phyloP scores from a whole-genome alignment of 2,113 vertebrate species.

The Pseudorectes ferrugineus region DNA sequence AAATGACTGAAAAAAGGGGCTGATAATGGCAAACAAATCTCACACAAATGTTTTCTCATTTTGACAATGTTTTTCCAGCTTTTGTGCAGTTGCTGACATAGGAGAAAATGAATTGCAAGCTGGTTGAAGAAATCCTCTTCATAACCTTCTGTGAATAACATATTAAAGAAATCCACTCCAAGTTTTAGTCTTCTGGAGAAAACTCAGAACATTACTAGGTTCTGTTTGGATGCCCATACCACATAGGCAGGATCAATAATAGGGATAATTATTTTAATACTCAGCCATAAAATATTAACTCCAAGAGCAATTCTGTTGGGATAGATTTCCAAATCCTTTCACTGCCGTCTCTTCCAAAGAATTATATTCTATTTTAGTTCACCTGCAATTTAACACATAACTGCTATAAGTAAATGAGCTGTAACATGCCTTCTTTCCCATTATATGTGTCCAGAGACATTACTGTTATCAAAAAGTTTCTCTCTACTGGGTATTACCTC shows the following conservation, averaged over 20 bases:
- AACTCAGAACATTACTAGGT: not conserved
- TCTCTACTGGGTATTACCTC: not conserved
- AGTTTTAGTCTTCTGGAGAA: not conserved
- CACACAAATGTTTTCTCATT: not conserved
- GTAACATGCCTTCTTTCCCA: not conserved
- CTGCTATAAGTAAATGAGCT: constrained; percentile 21
- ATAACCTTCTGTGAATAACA: not conserved
- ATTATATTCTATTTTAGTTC: constrained; percentile 18
- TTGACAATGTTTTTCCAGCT: not conserved
- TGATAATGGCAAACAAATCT: not conserved
- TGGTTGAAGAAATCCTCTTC: not conserved
- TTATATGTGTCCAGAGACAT: not conserved
- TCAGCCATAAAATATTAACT: not conserved
- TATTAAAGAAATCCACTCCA: not conserved
- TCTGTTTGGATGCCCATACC: not conserved
- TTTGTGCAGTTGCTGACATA: not conserved
- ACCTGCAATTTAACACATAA: not conserved
- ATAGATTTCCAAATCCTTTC: not conserved
- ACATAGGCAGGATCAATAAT: not conserved
- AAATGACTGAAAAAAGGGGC: not conserved
- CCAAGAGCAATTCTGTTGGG: not conserved
- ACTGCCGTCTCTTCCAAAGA: not conserved
- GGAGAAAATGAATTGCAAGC: not conserved
- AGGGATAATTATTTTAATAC: not conserved
- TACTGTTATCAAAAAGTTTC: not conserved